Evolutionary conservation across 35 echinoderm and acorn worm genomes (phyloP).

Genomic region (Eucidaris tribuloides): DNA sequence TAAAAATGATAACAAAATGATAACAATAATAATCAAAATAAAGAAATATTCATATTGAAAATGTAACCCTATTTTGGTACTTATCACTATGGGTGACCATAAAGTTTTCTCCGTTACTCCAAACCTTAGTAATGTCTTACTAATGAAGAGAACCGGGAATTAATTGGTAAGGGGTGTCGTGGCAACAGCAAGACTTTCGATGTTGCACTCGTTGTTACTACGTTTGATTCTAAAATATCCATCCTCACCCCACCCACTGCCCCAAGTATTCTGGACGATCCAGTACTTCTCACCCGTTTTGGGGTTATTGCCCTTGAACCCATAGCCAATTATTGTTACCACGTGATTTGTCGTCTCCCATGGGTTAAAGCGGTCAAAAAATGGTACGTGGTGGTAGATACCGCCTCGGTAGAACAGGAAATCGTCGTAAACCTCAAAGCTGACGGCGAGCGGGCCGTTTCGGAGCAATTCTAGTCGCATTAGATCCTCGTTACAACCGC

Average conservation of each 20-base stretch:
- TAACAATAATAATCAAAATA: too few species aligned
- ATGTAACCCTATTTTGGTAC: too few species aligned
- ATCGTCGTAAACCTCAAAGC: conserved; percentile 68
- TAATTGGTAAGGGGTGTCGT: conserved; percentile 38
- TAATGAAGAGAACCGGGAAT: too few species aligned
- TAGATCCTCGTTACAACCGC: conserved; percentile 75
- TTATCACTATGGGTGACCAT: too few species aligned
- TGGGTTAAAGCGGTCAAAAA: conserved; percentile 62
- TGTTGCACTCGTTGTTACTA: conserved; percentile 48
- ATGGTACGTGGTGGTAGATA: conserved; percentile 63
- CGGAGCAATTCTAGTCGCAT: conserved; percentile 72
- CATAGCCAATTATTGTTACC: conserved; percentile 64
- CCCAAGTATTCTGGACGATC: conserved; percentile 87
- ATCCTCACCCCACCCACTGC: conserved; percentile 48
- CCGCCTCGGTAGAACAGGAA: conserved; percentile 57
- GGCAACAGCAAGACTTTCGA: conserved; percentile 81
- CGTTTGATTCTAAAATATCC: conserved; percentile 73
- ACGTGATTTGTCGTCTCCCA: conserved; percentile 78
- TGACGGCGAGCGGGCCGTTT: conserved; percentile 73
- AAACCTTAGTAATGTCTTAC: too few species aligned
- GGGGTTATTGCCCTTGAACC: conserved; percentile 43
- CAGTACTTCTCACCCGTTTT: conserved; percentile 67
- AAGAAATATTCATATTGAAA: too few species aligned
- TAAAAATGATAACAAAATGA: too few species aligned
- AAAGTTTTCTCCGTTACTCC: too few species aligned